Evolutionary conservation across 2,113 vertebrate species (phyloP), one percentile per base, ranked within the genome.

Genomic region (Oenanthe melanoleuca): DNA sequence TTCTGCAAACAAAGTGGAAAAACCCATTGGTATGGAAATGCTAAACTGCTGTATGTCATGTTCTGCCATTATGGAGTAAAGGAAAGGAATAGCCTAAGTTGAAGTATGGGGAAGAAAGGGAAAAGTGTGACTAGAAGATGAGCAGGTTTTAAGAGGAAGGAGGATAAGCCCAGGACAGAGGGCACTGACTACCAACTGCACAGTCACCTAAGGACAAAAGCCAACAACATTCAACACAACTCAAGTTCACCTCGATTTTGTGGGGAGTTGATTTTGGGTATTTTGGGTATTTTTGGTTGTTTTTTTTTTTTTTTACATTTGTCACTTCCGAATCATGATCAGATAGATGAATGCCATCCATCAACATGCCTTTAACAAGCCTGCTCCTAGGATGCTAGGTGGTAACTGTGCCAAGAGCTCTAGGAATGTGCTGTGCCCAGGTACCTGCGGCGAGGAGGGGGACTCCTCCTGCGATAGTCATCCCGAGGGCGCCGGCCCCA

Each of bases 401-500:
- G 91, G 89, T 78, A 92, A 96, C 75, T 93, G 93, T 88, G 96
- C 86, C 97, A 97, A 96, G 29, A 92, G 93, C 89, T 94, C 83
- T 97, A 94, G 28, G 26, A 88, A 61, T 28, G 71, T 89, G 92
- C 45, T 90, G 56, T 18, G 53, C 84, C 94, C 73, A 87, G 93
- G 96, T 99, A 99, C 99, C 99, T 98, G 98, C 99, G 99, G 47
- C 99, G 98, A 86, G 99, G 98, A 66, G 98, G 98, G 77, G 98
- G 98, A 93, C 99, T 99, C 47, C 99, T 98, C 33, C 99, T 98
- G 26, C 99, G 98, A 73, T 99, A 98, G 80, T 99, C 99, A 69
- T 99, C 99, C 29, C 99, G 98, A 74, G 99, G 98, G 19, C 99
- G 98, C 61, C 99, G 98, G 96, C 98, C 98, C 99, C 99, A 99